Base-by-base conservation (phyloP, 1,140 invertebrate genomes). In the Thaumetopoea pityocampa region DNA sequence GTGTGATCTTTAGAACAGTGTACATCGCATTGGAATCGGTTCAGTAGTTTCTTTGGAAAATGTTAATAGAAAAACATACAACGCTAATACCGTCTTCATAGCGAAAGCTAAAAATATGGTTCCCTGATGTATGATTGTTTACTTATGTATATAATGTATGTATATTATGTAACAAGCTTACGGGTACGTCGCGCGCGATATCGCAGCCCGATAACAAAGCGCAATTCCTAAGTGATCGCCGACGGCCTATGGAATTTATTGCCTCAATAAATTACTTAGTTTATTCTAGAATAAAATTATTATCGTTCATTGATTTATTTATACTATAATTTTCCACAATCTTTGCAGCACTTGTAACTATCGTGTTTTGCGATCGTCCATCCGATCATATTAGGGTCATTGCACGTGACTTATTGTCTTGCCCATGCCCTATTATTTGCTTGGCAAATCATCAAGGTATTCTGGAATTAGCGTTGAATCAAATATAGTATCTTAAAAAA, bases 371-470 rank as follows among this genome's bases (percentile, higher is more conserved):
- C 15, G 11, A n/a, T n/a, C 23, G 22, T 35, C 27, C 16, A 28
- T 47, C 37, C 15, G 19, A 30, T 24, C 32, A 5, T 35, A 44
- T 51, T 27, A 32, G 32, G 60, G 54, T 57, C 59, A 50, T 41
- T 54, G 60, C 53, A 64, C 59, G 48, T 27, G 35, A 45, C 45
- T 51, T 49, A 53, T 51, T 50, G 44, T 53, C 22, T 35, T 37
- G 43, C 17, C 35, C 7, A 7, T 36, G 17, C 22, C 15, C 45
- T 41, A 51, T n/a, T n/a, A n/a, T 46, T 44, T 26, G 46, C 27
- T 59, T 64, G 60, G 60, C 56, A 53, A 48, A 51, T 53, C 32
- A 42, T 57, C 51, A 58, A 62, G 30, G 35, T 45, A 30, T 20
- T 16, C 27, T 20, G 23, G 46, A 37, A 29, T 38, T 35, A 34